A percentile compares a stretch with the other conserved stretches of the same genome.
These are phyloP conservation scores for Setophaga petechia DNA, from an alignment of 2,113 vertebrate genomes.

Conservation along the genomic window DNA sequence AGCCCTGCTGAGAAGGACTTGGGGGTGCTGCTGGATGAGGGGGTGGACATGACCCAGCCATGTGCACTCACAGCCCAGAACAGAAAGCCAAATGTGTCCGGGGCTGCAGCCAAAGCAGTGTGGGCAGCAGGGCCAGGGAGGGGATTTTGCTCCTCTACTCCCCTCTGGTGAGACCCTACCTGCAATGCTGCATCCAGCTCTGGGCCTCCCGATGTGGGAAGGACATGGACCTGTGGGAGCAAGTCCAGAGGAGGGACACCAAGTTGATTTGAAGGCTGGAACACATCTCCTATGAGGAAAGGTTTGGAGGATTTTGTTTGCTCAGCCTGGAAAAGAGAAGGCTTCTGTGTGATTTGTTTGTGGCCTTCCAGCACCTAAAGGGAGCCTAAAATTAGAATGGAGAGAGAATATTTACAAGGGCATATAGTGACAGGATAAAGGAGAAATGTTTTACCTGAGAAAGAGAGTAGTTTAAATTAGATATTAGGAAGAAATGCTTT, in stretches of 20 bases:
- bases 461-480: neutral
- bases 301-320: neutral
- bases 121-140: accelerated
- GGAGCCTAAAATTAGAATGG: neutral
- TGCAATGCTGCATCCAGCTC: accelerated
- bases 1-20: neutral
- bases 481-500: neutral
- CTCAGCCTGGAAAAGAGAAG: neutral
- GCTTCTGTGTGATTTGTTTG: no score
- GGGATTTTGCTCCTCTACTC: neutral
- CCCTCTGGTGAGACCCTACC: accelerated
- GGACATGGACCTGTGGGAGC: accelerated
- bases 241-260: neutral
- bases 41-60: neutral
- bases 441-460: neutral
- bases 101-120: accelerated
- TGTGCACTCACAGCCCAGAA: neutral
- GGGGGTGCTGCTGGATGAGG: neutral
- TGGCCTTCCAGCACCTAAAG: neutral
- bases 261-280: neutral
- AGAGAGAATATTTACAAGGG: neutral
- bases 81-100: accelerated
- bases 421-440: neutral
- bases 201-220: accelerated
- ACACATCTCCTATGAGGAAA: accelerated